phyloP scores from a whole-genome alignment of 2,888 invertebrate species.

The Acanthosepion pharaonis region DNA sequence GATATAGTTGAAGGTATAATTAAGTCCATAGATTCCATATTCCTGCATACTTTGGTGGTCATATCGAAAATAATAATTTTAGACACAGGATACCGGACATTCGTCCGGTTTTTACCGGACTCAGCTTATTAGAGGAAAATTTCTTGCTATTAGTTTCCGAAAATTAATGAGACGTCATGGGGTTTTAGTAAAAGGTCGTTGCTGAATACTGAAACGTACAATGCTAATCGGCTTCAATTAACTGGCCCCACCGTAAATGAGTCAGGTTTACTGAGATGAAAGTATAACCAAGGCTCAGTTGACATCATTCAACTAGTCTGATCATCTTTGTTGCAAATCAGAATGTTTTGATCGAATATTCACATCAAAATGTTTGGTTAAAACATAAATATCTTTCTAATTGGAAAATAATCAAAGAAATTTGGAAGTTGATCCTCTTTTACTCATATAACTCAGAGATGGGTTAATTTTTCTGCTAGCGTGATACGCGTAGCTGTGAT shows the following conservation, averaged over 20 bases:
- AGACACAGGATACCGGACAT: no score
- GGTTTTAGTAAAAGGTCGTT: neutral
- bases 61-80: no score
- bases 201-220: neutral
- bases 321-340: neutral
- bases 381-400: no score
- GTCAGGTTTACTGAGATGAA: neutral
- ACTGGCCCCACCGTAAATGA: neutral
- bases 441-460: no score
- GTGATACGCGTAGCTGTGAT: no score
- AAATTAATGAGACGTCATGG: constrained; percentile 20
- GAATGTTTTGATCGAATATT: neutral
- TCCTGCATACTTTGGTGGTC: no score
- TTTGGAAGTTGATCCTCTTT: no score
- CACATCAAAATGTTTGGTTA: neutral
- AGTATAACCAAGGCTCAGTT: neutral
- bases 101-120: no score
- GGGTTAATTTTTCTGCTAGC: no score
- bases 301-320: neutral
- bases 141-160: neutral
- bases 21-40: no score
- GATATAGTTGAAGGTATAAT: no score
- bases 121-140: neutral
- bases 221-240: neutral
- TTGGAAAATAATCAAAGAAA: no score